phyloP scores from a whole-genome alignment of 1,140 invertebrate genomes.

The Leptinotarsa texana region DNA sequence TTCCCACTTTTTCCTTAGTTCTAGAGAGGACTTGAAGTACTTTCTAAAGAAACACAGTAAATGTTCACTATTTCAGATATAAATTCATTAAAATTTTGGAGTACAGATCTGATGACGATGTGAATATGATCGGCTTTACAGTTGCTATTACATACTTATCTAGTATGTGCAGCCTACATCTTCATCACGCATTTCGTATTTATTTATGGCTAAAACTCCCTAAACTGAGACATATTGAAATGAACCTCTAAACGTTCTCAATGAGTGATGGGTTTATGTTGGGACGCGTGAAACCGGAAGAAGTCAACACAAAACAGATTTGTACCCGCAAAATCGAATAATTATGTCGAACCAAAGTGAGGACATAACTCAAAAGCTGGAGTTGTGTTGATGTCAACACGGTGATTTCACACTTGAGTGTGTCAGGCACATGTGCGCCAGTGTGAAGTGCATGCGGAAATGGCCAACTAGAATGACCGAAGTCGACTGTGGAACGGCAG shows the following conservation, averaged over 20 bases:
- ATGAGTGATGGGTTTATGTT: background rate
- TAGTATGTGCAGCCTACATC: no score
- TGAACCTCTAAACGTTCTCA: background rate
- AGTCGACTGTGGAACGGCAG: conserved; percentile 22
- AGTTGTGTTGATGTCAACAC: conserved; percentile 13
- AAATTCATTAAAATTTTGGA: no score
- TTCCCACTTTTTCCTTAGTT: no score
- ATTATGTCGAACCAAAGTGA: conserved; percentile 20
- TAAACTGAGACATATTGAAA: no score
- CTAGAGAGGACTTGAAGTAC: no score
- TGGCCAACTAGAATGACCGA: conserved; percentile 24
- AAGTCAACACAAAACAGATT: conserved; percentile 24
- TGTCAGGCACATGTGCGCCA: conserved; percentile 20
- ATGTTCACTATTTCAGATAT: no score
- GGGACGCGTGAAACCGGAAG: conserved; percentile 14
- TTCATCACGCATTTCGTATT: no score
- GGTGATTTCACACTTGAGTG: conserved; percentile 10
- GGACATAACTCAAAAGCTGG: conserved; percentile 19
- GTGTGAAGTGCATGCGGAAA: conserved; percentile 20
- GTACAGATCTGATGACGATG: no score
- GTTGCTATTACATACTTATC: no score
- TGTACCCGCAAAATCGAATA: conserved; percentile 22
- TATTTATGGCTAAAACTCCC: no score
- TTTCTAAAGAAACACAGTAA: no score
- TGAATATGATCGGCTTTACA: no score